Base-by-base conservation (phyloP, 1,140 invertebrate species). In the Heliothis subflexa region DNA sequence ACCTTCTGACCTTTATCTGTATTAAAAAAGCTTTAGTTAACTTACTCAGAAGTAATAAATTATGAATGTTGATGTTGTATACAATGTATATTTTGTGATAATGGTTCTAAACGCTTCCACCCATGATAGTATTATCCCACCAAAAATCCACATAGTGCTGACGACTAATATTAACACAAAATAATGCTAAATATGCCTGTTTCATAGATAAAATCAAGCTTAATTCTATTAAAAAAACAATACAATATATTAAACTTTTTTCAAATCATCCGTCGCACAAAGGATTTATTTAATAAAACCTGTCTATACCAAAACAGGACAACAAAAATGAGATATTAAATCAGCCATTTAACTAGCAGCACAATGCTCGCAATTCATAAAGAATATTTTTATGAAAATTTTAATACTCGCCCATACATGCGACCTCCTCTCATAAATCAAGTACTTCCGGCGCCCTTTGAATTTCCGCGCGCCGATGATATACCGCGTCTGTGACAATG, bases 301-400 rank as follows among this genome's bases (percentile, higher is more conserved):
- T 25, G 47, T 49, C 47, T 49, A 50, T 70, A 52, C 47, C 18
- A 40, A 28, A 70, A 70, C 45, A 49, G 47, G 12, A 50, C 47
- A 70, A 50, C 18, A 28, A 70, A 52, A 70, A 49, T 70, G 66
- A 78, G 59, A 68, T 78, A 78, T 68, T 49, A 78, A 70, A 70
- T 47, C 62, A 70, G 52, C 64, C 71, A 81, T 85, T 82, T 83
- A 81, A 64, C 78, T 64, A 54, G 72, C 68, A 78, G 50, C 80
- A 86, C 85, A 89, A 86, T 85, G 81, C 81, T 79, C 64, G 84
- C 85, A 84, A 88, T 87, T 89, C 87, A 89, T 88, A 89, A 86
- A 88, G 87, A 89, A 89, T 87, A 89, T 88, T 92, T 91, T 93
- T 92, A 92, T 92, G 89, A 91, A 89, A 89, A 86, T 91, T 93